Evolutionary conservation across 2,888 invertebrate genomes (phyloP).

Genomic region (Aricia artaxerxes): DNA sequence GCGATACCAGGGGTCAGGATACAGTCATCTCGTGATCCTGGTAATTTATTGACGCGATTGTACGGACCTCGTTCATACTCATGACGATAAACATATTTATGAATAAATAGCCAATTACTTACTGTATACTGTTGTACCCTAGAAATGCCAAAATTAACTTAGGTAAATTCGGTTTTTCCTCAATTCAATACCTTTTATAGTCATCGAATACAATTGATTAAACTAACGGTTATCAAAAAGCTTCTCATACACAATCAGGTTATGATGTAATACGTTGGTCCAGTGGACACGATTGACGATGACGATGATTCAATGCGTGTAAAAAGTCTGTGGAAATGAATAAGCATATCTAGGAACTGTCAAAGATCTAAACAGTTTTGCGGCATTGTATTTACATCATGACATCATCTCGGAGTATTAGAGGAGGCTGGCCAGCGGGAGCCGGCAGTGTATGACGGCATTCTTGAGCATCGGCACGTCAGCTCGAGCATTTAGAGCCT

Average conservation of each 20-base stretch:
- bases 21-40: slow-evolving; percentile 5
- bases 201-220: neutral
- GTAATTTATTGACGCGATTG: slow-evolving; percentile 1
- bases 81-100: neutral
- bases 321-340: slow-evolving; percentile 38
- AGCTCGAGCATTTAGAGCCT: slow-evolving; percentile 58
- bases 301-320: slow-evolving; percentile 22
- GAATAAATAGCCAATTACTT: neutral
- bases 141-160: neutral
- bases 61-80: neutral
- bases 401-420: slow-evolving; percentile 69
- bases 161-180: neutral
- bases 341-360: slow-evolving; percentile 40
- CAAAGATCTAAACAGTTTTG: slow-evolving; percentile 48
- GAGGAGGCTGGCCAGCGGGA: slow-evolving; percentile 52
- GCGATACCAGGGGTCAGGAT: slow-evolving; percentile 3
- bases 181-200: neutral
- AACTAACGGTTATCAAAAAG: neutral
- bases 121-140: no score
- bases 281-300: neutral
- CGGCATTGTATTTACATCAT: slow-evolving; percentile 52
- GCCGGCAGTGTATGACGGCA: slow-evolving; percentile 62
- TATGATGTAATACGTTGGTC: slow-evolving; percentile 2
- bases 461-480: slow-evolving; percentile 63
- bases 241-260: neutral